Evolutionary conservation across 2,888 invertebrate genomes (phyloP).

Genomic region (Acheta domesticus): DNA sequence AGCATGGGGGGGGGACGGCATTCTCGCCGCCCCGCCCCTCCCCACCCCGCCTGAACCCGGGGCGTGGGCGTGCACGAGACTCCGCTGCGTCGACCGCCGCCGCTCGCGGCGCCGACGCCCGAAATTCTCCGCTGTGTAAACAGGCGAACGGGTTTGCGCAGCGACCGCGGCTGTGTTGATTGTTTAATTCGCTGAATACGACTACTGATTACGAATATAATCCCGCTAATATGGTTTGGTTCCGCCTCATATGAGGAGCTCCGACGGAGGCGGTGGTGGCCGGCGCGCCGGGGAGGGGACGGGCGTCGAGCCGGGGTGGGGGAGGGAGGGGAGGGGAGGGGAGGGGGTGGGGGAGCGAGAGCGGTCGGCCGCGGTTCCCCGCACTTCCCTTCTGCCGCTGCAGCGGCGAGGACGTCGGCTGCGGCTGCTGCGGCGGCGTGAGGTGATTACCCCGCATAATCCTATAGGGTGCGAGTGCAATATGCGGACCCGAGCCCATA

Average conservation of each 20-base stretch:
- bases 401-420: not conserved
- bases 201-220: slow-evolving; percentile 5
- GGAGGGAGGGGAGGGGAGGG: not conserved
- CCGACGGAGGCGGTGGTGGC: not conserved
- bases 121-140: slow-evolving; percentile 18
- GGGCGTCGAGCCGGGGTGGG: not conserved
- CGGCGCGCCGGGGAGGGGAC: not conserved
- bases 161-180: slow-evolving; percentile 18
- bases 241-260: not conserved
- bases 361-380: not conserved
- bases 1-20: no score
- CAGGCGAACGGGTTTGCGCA: not conserved
- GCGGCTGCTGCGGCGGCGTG: not conserved
- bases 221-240: not conserved
- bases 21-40: not conserved
- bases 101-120: not conserved
- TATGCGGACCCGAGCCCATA: not conserved
- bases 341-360: not conserved
- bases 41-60: not conserved
- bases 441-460: not conserved
- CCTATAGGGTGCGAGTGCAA: slow-evolving; percentile 3
- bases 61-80: not conserved
- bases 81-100: not conserved
- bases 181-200: slow-evolving; percentile 5
- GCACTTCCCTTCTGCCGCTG: not conserved